A percentile compares a stretch with the other conserved stretches of the same genome.
phyloP scores from a whole-genome alignment of 2,113 vertebrate genomes.

The Rallus limicola region DNA sequence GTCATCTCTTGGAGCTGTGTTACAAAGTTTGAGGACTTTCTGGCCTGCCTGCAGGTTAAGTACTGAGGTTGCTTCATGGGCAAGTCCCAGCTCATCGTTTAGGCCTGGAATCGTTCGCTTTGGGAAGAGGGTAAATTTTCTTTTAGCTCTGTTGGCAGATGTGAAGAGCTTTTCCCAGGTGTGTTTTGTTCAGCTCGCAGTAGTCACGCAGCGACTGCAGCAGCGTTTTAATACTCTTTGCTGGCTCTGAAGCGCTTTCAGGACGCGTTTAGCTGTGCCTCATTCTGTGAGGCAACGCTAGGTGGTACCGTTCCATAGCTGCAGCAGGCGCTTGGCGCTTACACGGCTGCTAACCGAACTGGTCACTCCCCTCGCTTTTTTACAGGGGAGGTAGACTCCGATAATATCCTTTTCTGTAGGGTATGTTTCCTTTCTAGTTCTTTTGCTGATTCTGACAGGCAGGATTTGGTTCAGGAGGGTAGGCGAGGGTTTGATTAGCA shows the following conservation, averaged over 20 bases:
- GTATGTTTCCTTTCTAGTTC: neutral
- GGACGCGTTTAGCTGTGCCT: neutral
- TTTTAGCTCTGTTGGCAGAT: neutral
- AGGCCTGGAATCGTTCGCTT: neutral
- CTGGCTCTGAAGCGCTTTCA: neutral
- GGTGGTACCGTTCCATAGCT: constrained; percentile 42
- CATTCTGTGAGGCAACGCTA: neutral
- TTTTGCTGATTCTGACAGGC: neutral
- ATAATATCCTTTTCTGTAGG: neutral
- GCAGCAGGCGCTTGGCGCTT: neutral
- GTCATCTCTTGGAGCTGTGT: neutral
- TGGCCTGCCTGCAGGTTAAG: fast-evolving
- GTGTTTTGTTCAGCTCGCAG: neutral
- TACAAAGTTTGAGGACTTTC: neutral
- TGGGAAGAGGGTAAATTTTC: neutral
- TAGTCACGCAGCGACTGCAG: neutral
- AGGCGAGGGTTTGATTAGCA: neutral
- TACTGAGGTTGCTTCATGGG: fast-evolving
- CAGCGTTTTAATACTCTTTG: neutral
- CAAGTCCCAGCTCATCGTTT: neutral
- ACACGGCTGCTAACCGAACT: neutral
- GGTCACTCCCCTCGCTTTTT: neutral
- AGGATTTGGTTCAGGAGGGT: neutral
- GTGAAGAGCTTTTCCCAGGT: neutral
- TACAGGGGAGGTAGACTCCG: neutral